Conservation (phyloP, 2,113 vertebrate genomes). For the Trochalopteron elliotii region DNA sequence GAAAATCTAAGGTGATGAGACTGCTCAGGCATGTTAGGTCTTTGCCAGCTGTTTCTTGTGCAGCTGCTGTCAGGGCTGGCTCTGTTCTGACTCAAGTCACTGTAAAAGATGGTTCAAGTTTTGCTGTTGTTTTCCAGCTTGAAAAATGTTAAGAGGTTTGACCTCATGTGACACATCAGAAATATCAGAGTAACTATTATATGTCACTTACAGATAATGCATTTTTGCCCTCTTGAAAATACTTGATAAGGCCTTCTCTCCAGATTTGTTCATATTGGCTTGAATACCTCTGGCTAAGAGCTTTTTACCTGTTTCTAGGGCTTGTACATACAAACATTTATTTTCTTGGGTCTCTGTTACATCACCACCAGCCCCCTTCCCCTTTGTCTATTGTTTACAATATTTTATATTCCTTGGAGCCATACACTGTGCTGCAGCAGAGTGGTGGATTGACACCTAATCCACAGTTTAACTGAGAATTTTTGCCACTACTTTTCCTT, state of each 20-base stretch:
- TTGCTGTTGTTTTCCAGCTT: constrained; percentile 11
- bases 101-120: background rate
- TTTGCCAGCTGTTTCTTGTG: constrained; percentile 46
- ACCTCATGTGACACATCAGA: background rate
- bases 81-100: background rate
- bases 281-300: background rate
- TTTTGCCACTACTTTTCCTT: background rate
- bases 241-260: background rate
- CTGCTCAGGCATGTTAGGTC: background rate
- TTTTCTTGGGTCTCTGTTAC: background rate
- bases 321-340: background rate
- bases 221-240: background rate
- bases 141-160: background rate
- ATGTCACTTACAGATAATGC: background rate
- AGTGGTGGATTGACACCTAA: background rate
- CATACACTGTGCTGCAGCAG: background rate
- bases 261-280: background rate
- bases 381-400: background rate
- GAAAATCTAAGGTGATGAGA: background rate
- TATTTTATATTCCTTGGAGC: background rate
- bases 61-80: constrained; percentile 43
- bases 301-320: background rate
- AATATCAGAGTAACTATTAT: background rate
- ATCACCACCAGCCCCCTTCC: too few species aligned
- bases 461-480: background rate